phyloP scores from a whole-genome alignment of 2,113 vertebrate species.

The Colinus virginianus region DNA sequence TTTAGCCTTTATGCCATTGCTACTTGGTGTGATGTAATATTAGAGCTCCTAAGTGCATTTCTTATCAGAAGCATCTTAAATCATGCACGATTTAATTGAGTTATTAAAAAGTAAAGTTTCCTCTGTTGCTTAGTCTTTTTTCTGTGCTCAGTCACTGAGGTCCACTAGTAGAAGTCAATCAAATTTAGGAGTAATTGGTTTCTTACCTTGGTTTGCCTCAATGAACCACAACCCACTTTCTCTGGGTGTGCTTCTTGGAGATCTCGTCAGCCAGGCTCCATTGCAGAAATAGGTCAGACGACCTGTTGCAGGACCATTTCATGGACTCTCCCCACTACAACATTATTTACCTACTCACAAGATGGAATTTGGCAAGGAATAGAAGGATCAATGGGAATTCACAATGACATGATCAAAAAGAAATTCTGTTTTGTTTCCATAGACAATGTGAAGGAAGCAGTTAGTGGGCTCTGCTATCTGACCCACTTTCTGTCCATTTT shows the following conservation, averaged over 20 bases:
- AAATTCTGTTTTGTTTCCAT: background rate
- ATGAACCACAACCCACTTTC: background rate
- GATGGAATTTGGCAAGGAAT: background rate
- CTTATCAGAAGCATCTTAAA: conserved; percentile 53
- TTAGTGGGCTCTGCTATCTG: background rate
- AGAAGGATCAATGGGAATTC: background rate
- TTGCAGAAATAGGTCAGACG: background rate
- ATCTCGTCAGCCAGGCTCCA: background rate
- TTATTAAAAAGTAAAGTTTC: conserved; percentile 63
- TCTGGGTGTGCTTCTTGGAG: background rate
- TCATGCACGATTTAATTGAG: background rate
- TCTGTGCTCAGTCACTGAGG: background rate
- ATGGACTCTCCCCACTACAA: background rate
- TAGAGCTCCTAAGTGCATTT: conserved; percentile 56
- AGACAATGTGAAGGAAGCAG: background rate
- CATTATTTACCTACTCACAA: background rate
- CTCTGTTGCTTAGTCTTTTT: conserved; percentile 31
- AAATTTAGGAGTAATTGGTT: background rate
- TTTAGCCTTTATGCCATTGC: conserved; percentile 50
- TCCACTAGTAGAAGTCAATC: background rate
- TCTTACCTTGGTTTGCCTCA: background rate
- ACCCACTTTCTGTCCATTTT: background rate
- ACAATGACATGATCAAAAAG: background rate
- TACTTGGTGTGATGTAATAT: conserved; percentile 25
- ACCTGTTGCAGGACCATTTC: background rate